A percentile compares a stretch with the other conserved stretches of the same genome.
Evolutionary conservation across 2,797 vertebrate genomes (phyloP).

Genomic region (Oryzias sinensis): DNA sequence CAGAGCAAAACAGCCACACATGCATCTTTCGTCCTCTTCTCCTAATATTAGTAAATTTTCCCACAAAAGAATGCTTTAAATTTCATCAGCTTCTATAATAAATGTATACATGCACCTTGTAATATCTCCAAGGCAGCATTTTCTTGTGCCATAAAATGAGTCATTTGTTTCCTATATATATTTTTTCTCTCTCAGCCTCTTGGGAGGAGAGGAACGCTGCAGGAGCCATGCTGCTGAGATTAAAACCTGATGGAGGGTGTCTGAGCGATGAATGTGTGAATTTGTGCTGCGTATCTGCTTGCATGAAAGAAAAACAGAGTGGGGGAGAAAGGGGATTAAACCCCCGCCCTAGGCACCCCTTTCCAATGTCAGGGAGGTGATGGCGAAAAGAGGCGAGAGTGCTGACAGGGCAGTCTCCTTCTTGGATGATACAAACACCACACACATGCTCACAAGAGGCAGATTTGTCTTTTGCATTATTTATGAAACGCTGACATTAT

Average conservation of each 20-base stretch:
- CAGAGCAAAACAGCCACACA: conserved; percentile 31
- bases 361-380: conserved; percentile 46
- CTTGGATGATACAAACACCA: conserved; percentile 37
- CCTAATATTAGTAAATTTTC: conserved; percentile 52
- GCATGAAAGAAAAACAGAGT: neutral
- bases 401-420: conserved; percentile 76
- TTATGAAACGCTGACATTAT: conserved; percentile 71
- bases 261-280: conserved; percentile 32
- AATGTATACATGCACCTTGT: conserved; percentile 56
- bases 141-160: conserved; percentile 60
- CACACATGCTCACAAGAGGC: conserved; percentile 16
- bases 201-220: conserved; percentile 39
- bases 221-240: conserved; percentile 53
- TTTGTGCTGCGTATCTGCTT: conserved; percentile 22
- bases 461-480: conserved; percentile 64
- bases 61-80: conserved; percentile 44
- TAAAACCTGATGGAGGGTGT: conserved; percentile 70
- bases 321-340: conserved; percentile 7
- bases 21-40: conserved; percentile 2
- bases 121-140: conserved; percentile 63
- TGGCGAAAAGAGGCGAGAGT: conserved; percentile 48
- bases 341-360: conserved; percentile 57
- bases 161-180: conserved; percentile 63
- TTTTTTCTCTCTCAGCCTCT: conserved; percentile 38
- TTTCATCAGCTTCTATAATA: conserved; percentile 54